Base-by-base conservation (phyloP, 2,888 invertebrate species). In the Trissoscelio sp. region DNA sequence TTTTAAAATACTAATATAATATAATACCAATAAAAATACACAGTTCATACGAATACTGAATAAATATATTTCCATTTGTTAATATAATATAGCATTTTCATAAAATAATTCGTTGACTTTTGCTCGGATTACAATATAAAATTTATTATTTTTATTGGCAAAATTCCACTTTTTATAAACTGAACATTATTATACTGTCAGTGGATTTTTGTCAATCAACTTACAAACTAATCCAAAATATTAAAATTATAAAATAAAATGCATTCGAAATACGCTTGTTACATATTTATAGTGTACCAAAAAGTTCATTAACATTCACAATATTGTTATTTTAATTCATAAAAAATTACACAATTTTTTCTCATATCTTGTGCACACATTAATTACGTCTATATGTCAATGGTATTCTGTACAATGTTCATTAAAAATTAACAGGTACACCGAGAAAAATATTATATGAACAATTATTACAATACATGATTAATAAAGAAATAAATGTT, bases 51-150 rank as follows among this genome's bases (percentile, higher is more conserved):
- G 42, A 75, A 75, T 67, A 75, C 66, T 66, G 51, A 75, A 75
- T 75, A 75, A 75, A 75, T 75, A 75, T 75, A 75, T 75, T 66
- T 66, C 22, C 66, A 75, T 75, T 75, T 75, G 75, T 75, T 75
- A 75, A 75, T 75, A 74, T 55, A 62, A 75, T 66, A 66, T 58
- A 53, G 42, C 53, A 66, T 51, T 66, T 75, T 58, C n/a, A 53
- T 72, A 66, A 34, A 39, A 66, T 75, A 75, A 75, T 66, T 75
- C 44, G 24, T 75, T 75, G 75, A 75, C 75, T 75, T 75, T 75
- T 75, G 74, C 58, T 75, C 75, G 20, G 44, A 66, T 64, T 73
- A 58, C 11, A 24, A 57, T 58, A 46, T 58, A 48, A 66, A 66
- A 64, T 57, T 44, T 31, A 66, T 24, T 67, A 24, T n/a, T 39